Base-by-base conservation (phyloP, 2,888 invertebrate species). In the Heteropelma amictum region DNA sequence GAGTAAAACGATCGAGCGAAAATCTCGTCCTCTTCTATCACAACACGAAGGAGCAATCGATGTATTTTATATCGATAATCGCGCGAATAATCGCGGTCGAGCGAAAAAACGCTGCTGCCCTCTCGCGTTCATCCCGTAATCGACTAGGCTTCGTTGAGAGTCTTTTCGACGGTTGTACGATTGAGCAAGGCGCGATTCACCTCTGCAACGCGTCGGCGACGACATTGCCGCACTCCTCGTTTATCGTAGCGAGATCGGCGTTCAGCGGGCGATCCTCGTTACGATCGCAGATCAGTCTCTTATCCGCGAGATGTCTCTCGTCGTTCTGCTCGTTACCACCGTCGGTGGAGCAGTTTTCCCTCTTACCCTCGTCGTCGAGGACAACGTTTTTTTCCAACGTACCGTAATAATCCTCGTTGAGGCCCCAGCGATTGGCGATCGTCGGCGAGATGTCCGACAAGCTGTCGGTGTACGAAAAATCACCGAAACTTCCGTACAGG, bases 381-480 rank as follows among this genome's bases (percentile, higher is more conserved):
- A 0, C 12, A 12, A 6, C 38, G 38, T 38, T 38, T 6, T 4
- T 38, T 8, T n/a, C n/a, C n/a, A n/a, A n/a, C n/a, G n/a, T n/a
- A n/a, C n/a, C n/a, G n/a, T n/a, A n/a, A n/a, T n/a, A 1, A n/a
- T 47, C 47, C 21, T 33, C 33, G 14, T 83, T 80, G 8, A 78
- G 80, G 17, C 73, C 77, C 82, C 83, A 83, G 60, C 81, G 82
- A 33, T 82, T 80, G 0, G 79, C 79, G 33, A 82, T 82, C 2
- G 81, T 83, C 26, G 85, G 85, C 3, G 85, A 85, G n/a, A 82
- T 76, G 47, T 85, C 85, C 7, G 84, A 82, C 4, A 84, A 82
- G 74, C 84, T 85, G 54, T 85, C 84, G n/a, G 82, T 79, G 51
- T 80, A 80, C 1, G 84, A 84, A 45, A 83, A 84, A 68, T 86